Evolutionary conservation across 2,888 invertebrate genomes (phyloP).

Genomic region (Yponomeuta sedellus): DNA sequence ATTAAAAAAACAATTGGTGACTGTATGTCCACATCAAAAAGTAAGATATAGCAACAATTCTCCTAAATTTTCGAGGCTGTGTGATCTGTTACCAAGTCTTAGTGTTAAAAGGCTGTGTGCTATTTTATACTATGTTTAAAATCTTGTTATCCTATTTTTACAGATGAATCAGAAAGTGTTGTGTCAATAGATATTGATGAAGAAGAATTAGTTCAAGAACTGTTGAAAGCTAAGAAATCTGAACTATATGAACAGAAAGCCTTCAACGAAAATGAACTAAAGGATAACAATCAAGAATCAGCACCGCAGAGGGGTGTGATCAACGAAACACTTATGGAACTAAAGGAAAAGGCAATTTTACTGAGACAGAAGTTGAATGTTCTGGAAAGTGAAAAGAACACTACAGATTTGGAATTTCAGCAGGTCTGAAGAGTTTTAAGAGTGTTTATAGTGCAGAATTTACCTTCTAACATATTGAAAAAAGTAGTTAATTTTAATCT

Average conservation of each 20-base stretch:
- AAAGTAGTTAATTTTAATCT: neutral
- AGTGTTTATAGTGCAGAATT: no score
- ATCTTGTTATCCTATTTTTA: neutral
- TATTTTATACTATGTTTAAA: neutral
- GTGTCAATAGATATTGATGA: constrained; percentile 24
- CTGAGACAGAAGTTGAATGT: constrained; percentile 57
- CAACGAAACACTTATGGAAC: constrained; percentile 52
- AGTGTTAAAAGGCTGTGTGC: neutral
- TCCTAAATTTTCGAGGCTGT: neutral
- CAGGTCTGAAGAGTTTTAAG: constrained; percentile 38
- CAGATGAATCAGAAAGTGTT: neutral
- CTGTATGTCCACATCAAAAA: constrained; percentile 30
- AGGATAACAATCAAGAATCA: constrained; percentile 17
- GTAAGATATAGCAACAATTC: constrained; percentile 25
- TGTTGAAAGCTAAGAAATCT: constrained; percentile 31
- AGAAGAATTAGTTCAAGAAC: constrained; percentile 36
- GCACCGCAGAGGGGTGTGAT: constrained; percentile 25
- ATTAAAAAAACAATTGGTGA: constrained; percentile 42
- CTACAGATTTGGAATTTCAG: constrained; percentile 59
- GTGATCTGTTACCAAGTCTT: no score
- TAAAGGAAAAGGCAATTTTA: constrained; percentile 58
- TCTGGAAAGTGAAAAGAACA: constrained; percentile 58
- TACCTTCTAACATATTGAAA: no score
- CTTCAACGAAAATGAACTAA: neutral
- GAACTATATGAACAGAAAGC: neutral